These are phyloP conservation scores for Sebastes goodei DNA, from an alignment of 2,797 vertebrate genomes.

Conservation along the genomic window DNA sequence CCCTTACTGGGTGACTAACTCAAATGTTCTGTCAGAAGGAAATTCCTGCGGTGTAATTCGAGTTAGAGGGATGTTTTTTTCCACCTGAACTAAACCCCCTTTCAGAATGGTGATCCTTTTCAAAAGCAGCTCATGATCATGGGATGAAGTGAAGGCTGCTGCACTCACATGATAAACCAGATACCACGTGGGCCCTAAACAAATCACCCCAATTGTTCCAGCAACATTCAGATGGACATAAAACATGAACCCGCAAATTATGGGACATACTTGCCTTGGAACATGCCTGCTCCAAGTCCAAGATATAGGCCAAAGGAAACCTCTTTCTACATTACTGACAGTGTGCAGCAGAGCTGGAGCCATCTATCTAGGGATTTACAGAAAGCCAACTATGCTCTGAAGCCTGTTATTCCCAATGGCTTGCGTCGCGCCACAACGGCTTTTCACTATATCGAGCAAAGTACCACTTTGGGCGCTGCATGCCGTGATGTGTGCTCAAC, in stretches of 20 bases:
- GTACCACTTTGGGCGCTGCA: too few species aligned
- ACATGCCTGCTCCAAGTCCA: not conserved
- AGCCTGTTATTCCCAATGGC: too few species aligned
- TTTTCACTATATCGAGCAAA: too few species aligned
- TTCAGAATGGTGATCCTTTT: not conserved
- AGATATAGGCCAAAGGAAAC: not conserved
- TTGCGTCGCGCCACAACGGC: too few species aligned
- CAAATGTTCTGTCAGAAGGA: not conserved
- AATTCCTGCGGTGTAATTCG: conserved; percentile 13
- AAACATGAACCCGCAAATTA: not conserved
- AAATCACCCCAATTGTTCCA: not conserved
- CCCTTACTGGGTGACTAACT: not conserved
- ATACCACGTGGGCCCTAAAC: not conserved
- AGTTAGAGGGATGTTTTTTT: not conserved
- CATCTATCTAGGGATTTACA: not conserved
- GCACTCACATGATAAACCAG: conserved; percentile 16
- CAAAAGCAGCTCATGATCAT: conserved; percentile 1
- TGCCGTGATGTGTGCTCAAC: too few species aligned
- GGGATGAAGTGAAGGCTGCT: not conserved
- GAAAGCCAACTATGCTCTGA: too few species aligned
- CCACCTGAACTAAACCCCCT: not conserved
- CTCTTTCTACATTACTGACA: not conserved
- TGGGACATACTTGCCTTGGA: not conserved
- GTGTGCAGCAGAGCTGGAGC: not conserved
- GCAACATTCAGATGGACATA: not conserved